These are phyloP conservation scores for Cheilosia pagana DNA, from an alignment of 2,888 invertebrate species.

Conservation along the genomic window DNA sequence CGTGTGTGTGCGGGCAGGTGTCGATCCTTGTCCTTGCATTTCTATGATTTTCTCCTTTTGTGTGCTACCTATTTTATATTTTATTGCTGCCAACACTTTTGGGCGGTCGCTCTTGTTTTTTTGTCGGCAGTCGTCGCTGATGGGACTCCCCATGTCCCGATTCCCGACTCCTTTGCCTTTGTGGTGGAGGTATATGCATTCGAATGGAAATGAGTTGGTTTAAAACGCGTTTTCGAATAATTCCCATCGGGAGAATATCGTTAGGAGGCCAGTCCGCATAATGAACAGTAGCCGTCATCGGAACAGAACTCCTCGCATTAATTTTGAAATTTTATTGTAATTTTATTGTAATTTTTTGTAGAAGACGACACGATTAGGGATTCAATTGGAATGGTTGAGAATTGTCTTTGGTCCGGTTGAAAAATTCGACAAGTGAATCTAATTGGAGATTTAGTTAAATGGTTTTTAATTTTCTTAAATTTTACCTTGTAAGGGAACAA, in stretches of 20 bases:
- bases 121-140: too few species aligned
- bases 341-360: slow-evolving; percentile 63
- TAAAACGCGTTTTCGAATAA: slow-evolving; percentile 55
- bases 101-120: slow-evolving; percentile 44
- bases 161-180: too few species aligned
- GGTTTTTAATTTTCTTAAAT: slow-evolving; percentile 8
- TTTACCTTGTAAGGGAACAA: background rate
- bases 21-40: slow-evolving; percentile 39
- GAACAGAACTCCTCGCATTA: slow-evolving; percentile 39
- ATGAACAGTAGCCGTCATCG: slow-evolving; percentile 66
- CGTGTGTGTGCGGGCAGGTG: slow-evolving; percentile 47
- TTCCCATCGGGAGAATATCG: background rate
- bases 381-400: background rate
- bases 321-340: slow-evolving; percentile 64
- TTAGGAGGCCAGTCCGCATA: slow-evolving; percentile 47
- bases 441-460: slow-evolving; percentile 64
- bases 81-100: slow-evolving; percentile 38
- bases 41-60: slow-evolving; percentile 40
- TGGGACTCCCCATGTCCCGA: too few species aligned
- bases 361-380: too few species aligned
- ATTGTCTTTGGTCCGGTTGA: slow-evolving; percentile 10
- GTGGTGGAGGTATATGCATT: slow-evolving; percentile 1
- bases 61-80: background rate
- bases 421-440: slow-evolving; percentile 28
- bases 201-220: slow-evolving; percentile 53